These are phyloP conservation scores for Dolichoris vasculosae DNA, from an alignment of 1,140 invertebrate genomes.

Conservation along the genomic window DNA sequence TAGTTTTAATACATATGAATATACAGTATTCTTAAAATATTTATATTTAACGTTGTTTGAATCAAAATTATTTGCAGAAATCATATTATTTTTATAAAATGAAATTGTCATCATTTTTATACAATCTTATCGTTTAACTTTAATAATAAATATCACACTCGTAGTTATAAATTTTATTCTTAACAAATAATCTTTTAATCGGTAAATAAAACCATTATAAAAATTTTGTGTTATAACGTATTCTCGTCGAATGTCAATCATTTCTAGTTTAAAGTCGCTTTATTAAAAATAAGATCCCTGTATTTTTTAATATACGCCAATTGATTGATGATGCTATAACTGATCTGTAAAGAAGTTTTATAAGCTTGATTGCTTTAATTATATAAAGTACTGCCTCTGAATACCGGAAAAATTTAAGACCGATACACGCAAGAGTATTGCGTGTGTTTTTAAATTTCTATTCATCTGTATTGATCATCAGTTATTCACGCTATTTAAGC, in stretches of 20 bases:
- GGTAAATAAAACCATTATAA: background rate
- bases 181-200: background rate
- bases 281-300: constrained; percentile 33
- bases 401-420: constrained; percentile 44
- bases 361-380: constrained; percentile 52
- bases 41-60: too few relatives aligned
- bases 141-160: too few relatives aligned
- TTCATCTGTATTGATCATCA: background rate
- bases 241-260: constrained; percentile 24
- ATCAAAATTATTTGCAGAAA: too few relatives aligned
- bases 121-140: too few relatives aligned
- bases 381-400: constrained; percentile 9
- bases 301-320: constrained; percentile 44
- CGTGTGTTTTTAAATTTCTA: background rate
- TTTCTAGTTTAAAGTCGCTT: constrained; percentile 11
- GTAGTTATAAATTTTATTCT: too few relatives aligned
- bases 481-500: background rate
- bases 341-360: constrained; percentile 41
- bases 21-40: too few relatives aligned
- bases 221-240: constrained; percentile 18
- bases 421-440: constrained; percentile 19
- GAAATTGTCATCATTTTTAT: too few relatives aligned
- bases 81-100: too few relatives aligned
- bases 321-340: constrained; percentile 48
- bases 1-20: too few relatives aligned